phyloP scores from a whole-genome alignment of 92 coral and sea anemone species.

The Zoanthus sociatus region DNA sequence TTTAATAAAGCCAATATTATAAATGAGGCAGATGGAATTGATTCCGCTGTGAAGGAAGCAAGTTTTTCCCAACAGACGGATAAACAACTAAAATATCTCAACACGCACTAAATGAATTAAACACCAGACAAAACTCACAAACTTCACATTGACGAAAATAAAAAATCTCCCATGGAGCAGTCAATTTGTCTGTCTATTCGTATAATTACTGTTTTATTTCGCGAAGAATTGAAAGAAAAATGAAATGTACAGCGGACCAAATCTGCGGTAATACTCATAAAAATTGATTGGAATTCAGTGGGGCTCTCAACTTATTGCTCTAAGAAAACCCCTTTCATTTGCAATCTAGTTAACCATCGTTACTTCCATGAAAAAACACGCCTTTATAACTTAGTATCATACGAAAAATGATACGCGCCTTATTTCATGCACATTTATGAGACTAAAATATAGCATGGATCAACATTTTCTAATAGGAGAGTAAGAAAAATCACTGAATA shows the following conservation, averaged over 20 bases:
- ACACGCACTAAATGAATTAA: not conserved
- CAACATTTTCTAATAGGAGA: not conserved
- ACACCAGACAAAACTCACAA: not conserved
- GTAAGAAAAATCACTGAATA: not conserved
- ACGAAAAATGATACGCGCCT: not conserved
- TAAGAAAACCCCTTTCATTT: too few relatives aligned
- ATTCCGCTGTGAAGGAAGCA: not conserved
- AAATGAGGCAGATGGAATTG: constrained; percentile 6
- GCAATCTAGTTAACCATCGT: too few relatives aligned
- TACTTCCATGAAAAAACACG: too few relatives aligned
- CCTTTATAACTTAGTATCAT: not conserved
- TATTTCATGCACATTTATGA: not conserved
- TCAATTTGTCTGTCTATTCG: not conserved
- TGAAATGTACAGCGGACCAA: not conserved
- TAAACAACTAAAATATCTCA: not conserved
- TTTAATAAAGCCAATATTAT: not conserved
- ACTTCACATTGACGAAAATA: not conserved
- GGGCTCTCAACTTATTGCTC: too few relatives aligned
- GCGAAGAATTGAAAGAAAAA: not conserved
- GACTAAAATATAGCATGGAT: not conserved
- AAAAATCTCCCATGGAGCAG: not conserved
- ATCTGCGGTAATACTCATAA: not conserved
- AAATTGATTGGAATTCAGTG: not conserved
- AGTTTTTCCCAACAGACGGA: constrained; percentile 6
- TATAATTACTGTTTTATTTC: not conserved